These are phyloP conservation scores for Hydropotes inermis DNA, from an alignment of 2,113 vertebrate species.

Conservation along the genomic window DNA sequence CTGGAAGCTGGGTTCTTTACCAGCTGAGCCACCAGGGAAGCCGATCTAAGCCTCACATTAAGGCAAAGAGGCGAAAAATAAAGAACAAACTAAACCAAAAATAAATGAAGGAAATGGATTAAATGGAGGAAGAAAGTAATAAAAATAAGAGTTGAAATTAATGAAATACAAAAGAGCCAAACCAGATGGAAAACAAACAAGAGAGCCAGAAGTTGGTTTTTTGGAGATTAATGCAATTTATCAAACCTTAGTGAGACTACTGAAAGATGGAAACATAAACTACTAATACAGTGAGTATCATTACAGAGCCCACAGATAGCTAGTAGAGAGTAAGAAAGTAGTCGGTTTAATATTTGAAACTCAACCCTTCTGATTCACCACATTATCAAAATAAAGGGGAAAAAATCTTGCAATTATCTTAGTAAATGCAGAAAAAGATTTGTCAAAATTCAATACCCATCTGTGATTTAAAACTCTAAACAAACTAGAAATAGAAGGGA, in stretches of 20 bases:
- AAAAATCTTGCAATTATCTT: neutral
- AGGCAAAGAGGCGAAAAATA: neutral
- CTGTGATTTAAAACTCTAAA: neutral
- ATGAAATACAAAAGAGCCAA: neutral
- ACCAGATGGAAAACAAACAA: neutral
- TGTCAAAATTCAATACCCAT: neutral
- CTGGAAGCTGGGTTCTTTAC: neutral
- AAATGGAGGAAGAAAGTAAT: neutral
- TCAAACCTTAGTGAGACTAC: neutral
- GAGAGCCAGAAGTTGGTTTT: neutral
- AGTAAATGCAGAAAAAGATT: neutral
- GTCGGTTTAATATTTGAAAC: neutral
- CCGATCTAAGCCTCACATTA: neutral
- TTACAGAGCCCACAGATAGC: neutral
- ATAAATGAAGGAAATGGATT: neutral
- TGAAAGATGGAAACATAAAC: neutral
- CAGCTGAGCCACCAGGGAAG: neutral
- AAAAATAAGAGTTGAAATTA: neutral
- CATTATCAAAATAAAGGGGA: neutral
- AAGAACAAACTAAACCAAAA: neutral
- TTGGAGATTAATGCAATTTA: neutral
- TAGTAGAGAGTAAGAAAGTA: neutral
- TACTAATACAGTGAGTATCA: accelerated
- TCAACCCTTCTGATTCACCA: neutral
- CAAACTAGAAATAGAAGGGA: neutral